A percentile compares a stretch with the other conserved stretches of the same genome.
Conservation (phyloP, 2,797 vertebrate species). For the Danio kyathit region DNA sequence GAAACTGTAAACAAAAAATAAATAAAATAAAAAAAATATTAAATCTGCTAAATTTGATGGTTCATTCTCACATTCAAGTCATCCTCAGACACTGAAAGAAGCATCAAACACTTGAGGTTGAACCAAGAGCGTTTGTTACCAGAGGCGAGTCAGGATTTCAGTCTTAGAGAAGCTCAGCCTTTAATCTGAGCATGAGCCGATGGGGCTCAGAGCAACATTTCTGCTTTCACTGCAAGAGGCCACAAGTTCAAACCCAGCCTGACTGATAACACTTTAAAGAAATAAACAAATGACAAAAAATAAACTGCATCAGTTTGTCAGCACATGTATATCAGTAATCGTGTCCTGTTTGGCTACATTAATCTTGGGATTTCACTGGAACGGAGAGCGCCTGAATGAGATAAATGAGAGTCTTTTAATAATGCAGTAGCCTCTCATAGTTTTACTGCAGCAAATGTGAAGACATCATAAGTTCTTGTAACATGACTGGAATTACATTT, state of each 20-base stretch:
- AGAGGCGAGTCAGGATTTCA: neutral
- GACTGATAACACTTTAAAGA: neutral
- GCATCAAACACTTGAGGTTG: neutral
- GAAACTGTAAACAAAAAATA: too few relatives aligned
- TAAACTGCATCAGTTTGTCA: conserved; percentile 5
- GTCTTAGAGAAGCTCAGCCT: neutral
- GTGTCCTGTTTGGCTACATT: conserved; percentile 5
- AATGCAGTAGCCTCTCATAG: conserved; percentile 2
- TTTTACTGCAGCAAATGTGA: neutral
- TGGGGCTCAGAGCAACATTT: neutral
- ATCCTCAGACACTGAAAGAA: neutral
- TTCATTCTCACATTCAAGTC: neutral
- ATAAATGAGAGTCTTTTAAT: conserved; percentile 29
- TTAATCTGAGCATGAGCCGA: conserved; percentile 21
- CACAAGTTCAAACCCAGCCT: neutral
- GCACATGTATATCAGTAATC: conserved; percentile 10
- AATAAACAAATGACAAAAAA: neutral
- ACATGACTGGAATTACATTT: too few relatives aligned
- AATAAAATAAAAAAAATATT: too few relatives aligned
- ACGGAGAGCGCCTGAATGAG: neutral
- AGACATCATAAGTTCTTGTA: neutral
- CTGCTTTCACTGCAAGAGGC: neutral
- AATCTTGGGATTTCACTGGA: conserved; percentile 5
- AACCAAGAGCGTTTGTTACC: conserved; percentile 12
- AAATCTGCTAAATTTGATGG: too few relatives aligned